A percentile compares a stretch with the other conserved stretches of the same genome.
Conservation (phyloP, 2,113 vertebrate species). For the Trogon melanurus region DNA sequence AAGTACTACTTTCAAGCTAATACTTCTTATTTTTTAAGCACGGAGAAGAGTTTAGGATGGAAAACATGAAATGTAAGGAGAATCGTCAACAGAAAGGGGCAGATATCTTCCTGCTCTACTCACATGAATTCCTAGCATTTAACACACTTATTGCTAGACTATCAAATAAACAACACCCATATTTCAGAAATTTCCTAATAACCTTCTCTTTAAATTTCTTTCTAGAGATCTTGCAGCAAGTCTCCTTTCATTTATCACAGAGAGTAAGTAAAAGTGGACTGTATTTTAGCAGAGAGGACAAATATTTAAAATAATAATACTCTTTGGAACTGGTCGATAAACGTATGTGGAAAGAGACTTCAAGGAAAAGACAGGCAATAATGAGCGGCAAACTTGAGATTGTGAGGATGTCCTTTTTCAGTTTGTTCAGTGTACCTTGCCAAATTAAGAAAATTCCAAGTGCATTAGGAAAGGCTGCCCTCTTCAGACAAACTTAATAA, state of each 20-base stretch:
- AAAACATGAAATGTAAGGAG: not conserved
- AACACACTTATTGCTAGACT: not conserved
- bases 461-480: conserved; percentile 79
- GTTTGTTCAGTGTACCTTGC: not conserved
- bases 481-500: conserved; percentile 75
- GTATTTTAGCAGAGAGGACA: not conserved
- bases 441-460: conserved; percentile 45
- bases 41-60: not conserved
- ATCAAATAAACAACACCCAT: not conserved
- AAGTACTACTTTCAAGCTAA: not conserved
- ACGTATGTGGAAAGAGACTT: not conserved
- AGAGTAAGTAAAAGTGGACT: not conserved
- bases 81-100: not conserved
- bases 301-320: conserved; percentile 19
- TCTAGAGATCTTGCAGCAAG: not conserved
- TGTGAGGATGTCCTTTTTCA: not conserved
- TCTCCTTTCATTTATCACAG: not conserved
- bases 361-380: not conserved
- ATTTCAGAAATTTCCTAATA: not conserved
- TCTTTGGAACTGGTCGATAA: not conserved
- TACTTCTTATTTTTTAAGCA: not conserved
- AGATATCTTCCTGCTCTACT: not conserved
- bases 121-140: not conserved
- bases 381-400: not conserved
- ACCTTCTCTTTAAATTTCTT: not conserved